A percentile compares a stretch with the other conserved stretches of the same genome.
Evolutionary conservation across 2,888 invertebrate species (phyloP).

Genomic region (Anagyrus pseudococci): DNA sequence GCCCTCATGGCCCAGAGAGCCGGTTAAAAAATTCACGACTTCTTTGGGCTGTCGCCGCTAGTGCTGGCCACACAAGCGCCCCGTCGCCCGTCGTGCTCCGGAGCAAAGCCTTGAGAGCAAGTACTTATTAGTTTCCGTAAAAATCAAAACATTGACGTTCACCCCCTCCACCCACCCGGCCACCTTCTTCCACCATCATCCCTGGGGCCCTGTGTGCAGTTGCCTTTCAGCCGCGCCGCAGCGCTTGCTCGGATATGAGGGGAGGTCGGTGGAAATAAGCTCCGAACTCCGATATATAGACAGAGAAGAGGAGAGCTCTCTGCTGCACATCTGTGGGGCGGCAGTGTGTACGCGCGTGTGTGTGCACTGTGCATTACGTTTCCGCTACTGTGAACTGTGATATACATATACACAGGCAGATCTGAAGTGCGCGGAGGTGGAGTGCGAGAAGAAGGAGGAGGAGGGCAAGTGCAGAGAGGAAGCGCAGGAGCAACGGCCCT

Average conservation of each 20-base stretch:
- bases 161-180: not conserved
- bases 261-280: too few relatives aligned
- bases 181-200: not conserved
- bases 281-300: too few relatives aligned
- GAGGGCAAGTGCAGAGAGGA: not conserved
- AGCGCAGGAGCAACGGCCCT: too few relatives aligned
- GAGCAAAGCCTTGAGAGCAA: not conserved
- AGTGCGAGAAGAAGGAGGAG: not conserved
- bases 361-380: too few relatives aligned
- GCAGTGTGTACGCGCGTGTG: not conserved
- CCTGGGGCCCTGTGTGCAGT: too few relatives aligned
- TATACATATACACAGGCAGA: not conserved
- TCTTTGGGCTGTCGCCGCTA: not conserved
- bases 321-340: not conserved
- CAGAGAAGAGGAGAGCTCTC: too few relatives aligned
- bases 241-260: too few relatives aligned
- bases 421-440: too few relatives aligned
- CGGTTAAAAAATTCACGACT: slow-evolving; percentile 32
- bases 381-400: too few relatives aligned
- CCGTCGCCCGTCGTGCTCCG: too few relatives aligned
- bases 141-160: not conserved
- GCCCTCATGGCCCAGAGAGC: slow-evolving; percentile 39
- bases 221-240: too few relatives aligned
- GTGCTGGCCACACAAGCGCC: not conserved
- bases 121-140: not conserved